phyloP scores from a whole-genome alignment of 2,888 invertebrate genomes.

The Operophtera brumata region DNA sequence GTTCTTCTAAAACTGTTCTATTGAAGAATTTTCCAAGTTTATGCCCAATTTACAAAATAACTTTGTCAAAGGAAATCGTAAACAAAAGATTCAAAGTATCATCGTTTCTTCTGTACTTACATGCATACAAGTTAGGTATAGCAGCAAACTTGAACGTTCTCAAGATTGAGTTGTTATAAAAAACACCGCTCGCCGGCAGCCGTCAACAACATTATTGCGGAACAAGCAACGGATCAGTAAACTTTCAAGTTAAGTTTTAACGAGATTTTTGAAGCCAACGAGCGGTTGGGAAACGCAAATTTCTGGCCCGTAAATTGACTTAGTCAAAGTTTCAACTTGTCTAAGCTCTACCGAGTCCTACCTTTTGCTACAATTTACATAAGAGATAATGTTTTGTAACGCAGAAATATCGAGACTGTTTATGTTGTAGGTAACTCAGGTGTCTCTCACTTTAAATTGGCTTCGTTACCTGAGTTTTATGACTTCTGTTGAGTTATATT shows the following conservation, averaged over 20 bases:
- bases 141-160: slow-evolving; percentile 7
- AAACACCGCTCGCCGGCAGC: slow-evolving; percentile 27
- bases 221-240: slow-evolving; percentile 39
- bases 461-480: background rate
- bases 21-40: background rate
- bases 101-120: background rate
- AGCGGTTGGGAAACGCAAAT: slow-evolving; percentile 47
- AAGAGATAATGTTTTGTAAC: slow-evolving; percentile 18
- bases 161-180: slow-evolving; percentile 31
- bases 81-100: background rate
- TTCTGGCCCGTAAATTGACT: slow-evolving; percentile 60
- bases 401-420: background rate
- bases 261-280: slow-evolving; percentile 62
- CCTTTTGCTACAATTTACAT: slow-evolving; percentile 43
- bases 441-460: background rate
- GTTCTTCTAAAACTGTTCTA: background rate
- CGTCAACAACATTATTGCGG: slow-evolving; percentile 31
- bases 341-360: slow-evolving; percentile 43
- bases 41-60: background rate
- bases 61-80: background rate
- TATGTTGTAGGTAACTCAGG: background rate
- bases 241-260: slow-evolving; percentile 59
- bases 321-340: slow-evolving; percentile 50
- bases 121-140: too few species aligned
- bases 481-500: background rate